Evolutionary conservation across 2,888 invertebrate genomes (phyloP), one percentile per base, ranked within the genome.

Genomic region (Brachypalpus laphriformis): DNA sequence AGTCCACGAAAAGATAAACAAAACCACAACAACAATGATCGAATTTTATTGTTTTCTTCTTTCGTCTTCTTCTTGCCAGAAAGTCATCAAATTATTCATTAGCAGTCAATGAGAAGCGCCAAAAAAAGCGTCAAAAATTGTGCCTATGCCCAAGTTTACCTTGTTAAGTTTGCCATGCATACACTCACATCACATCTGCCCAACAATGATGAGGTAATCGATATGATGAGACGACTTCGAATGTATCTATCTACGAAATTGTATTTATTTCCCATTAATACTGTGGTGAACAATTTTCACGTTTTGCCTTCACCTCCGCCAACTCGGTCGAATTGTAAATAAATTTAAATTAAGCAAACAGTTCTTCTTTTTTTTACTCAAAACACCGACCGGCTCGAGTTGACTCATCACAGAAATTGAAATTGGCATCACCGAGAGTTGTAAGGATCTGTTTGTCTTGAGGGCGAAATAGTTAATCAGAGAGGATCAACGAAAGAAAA

Each of bases 61-160:
- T 37, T 25, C 16, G 61, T 42, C 42, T 51, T 31, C 3, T 47
- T 31, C 20, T 49, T 65, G 34, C 22, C 49, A 22, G 16, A 57
- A 65, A 66, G 57, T 11, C 20, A 75, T 57, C 56, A 57, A n/a
- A n/a, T 66, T 65, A 75, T 75, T 75, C 75, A 75, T 56, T 37
- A 47, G 18, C 47, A 18, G 31, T 56, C 54, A 65, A 34, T 75
- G 45, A 37, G 31, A 45, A 57, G 47, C 54, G 75, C 37, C 56
- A 49, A 66, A 65, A n/a, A n/a, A 42, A 56, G 11, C 56, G 37
- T 57, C 65, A 65, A 14, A 57, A 57, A 47, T 65, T n/a, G 18
- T 34, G 42, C 37, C 25, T 37, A 9, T 11, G 3, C 20, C 6
- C 42, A 51, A 61, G 34, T 65, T 56, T 42, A 45, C 61, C 37